A percentile compares a stretch with the other conserved stretches of the same genome.
phyloP scores from a whole-genome alignment of 2,113 vertebrate genomes.

The Orcinus orca region DNA sequence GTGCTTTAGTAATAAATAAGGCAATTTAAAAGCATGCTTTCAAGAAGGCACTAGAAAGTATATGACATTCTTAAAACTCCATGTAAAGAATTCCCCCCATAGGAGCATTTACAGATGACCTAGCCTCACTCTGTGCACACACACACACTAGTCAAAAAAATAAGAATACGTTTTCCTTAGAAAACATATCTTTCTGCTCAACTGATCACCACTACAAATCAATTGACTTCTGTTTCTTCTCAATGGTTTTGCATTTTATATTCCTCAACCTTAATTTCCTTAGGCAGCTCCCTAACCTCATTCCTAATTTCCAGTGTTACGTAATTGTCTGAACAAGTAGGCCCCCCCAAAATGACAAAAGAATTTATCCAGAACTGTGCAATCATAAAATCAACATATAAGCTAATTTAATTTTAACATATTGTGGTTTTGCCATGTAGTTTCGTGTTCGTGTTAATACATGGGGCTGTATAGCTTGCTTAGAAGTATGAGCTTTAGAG shows the following conservation, averaged over 20 bases:
- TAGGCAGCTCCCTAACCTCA: constrained; percentile 33
- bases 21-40: background rate
- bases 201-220: background rate
- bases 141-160: background rate
- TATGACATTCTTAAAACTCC: background rate
- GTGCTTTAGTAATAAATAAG: constrained; percentile 8
- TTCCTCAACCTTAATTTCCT: constrained; percentile 20
- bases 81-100: background rate
- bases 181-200: background rate
- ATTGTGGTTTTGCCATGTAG: background rate
- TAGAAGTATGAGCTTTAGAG: background rate
- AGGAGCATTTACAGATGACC: background rate
- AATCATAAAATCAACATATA: constrained; percentile 20
- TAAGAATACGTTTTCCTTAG: background rate
- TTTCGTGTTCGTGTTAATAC: background rate
- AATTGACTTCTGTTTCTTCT: background rate
- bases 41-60: background rate
- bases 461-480: background rate
- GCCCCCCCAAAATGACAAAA: background rate
- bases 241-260: constrained; percentile 32
- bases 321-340: constrained; percentile 11
- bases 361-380: constrained; percentile 1
- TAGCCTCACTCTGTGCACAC: background rate
- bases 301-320: constrained; percentile 25
- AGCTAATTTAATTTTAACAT: background rate